phyloP scores from a whole-genome alignment of 2,797 vertebrate species.

The Melanotaenia nigrans region DNA sequence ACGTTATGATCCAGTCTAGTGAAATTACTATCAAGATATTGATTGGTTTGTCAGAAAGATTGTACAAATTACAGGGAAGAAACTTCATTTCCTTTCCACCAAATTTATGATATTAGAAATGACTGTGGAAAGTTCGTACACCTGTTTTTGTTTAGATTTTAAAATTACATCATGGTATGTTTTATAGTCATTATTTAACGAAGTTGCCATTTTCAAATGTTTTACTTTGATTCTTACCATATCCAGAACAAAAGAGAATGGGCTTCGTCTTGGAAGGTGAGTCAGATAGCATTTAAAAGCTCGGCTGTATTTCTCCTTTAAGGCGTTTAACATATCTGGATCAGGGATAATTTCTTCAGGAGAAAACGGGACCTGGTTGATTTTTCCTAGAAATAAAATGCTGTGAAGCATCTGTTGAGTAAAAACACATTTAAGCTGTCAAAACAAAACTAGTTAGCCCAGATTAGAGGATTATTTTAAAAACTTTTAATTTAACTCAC shows the following conservation, averaged over 20 bases:
- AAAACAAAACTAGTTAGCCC: neutral
- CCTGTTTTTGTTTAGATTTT: too few relatives aligned
- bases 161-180: too few relatives aligned
- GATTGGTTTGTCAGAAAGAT: too few relatives aligned
- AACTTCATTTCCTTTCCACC: too few relatives aligned
- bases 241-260: slow-evolving; percentile 34
- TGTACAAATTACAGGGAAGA: too few relatives aligned
- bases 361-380: neutral
- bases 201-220: too few relatives aligned
- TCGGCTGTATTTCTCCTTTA: neutral
- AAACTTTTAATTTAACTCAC: neutral
- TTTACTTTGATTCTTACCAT: slow-evolving; percentile 18
- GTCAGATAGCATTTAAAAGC: neutral
- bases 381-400: slow-evolving; percentile 36
- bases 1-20: too few relatives aligned
- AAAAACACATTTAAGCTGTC: neutral
- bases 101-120: too few relatives aligned
- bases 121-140: too few relatives aligned
- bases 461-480: too few relatives aligned
- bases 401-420: slow-evolving; percentile 33
- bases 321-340: too few relatives aligned
- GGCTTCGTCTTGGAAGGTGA: slow-evolving; percentile 7
- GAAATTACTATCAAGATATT: too few relatives aligned
- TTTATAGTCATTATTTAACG: neutral
- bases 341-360: slow-evolving; percentile 10